Evolutionary conservation across 2,113 vertebrate species (phyloP).

Genomic region (Trogon surrucura): DNA sequence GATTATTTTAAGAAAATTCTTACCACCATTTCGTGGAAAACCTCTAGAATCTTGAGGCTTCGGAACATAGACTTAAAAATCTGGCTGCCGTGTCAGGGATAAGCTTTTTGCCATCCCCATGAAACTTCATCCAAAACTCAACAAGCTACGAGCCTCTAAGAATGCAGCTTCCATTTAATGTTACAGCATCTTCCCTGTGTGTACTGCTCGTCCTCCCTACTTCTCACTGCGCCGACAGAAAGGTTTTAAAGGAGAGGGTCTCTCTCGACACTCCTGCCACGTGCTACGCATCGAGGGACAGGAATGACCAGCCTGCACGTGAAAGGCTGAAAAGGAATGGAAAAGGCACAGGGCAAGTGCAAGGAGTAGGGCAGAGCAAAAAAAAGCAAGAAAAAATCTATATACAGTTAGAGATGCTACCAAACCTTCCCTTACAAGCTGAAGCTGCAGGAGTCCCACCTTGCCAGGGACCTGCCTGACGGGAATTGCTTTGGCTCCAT

Average conservation of each 20-base stretch:
- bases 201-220: background rate
- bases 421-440: background rate
- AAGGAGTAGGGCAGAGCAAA: background rate
- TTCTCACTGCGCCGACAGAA: too few species aligned
- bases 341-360: background rate
- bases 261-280: too few species aligned
- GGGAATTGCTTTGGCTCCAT: background rate
- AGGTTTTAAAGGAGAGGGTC: background rate
- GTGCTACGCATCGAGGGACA: background rate
- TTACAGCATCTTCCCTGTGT: too few species aligned
- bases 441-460: background rate
- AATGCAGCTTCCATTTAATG: rapidly evolving
- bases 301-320: too few species aligned
- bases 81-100: background rate
- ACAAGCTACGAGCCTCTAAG: background rate
- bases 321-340: background rate
- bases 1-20: background rate
- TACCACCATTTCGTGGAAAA: background rate
- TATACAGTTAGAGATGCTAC: too few species aligned
- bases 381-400: background rate
- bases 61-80: background rate
- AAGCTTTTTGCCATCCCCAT: background rate
- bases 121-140: background rate
- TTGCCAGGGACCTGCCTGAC: background rate
- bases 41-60: background rate